Conservation (phyloP, 2,888 invertebrate species). For the Smittia aterrima region DNA sequence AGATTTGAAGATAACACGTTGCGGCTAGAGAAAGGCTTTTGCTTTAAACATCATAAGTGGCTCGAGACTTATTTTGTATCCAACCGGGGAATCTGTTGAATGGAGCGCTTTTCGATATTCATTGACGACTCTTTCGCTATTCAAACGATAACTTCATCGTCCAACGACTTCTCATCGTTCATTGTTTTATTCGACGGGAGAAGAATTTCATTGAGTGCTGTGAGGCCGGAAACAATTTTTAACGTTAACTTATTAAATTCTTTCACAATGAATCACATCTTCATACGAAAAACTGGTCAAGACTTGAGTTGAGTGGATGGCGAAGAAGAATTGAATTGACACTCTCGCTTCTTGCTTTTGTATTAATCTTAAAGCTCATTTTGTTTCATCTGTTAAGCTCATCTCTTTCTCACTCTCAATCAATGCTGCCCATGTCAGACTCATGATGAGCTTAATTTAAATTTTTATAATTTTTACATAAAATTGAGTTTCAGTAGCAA, state of each 20-base stretch:
- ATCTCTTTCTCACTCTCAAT: not conserved
- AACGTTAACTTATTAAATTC: slow-evolving; percentile 25
- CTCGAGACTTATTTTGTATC: slow-evolving; percentile 24
- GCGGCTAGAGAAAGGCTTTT: not conserved
- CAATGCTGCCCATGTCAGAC: not conserved
- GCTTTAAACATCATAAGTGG: not conserved
- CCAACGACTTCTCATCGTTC: slow-evolving; percentile 13
- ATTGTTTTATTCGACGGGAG: slow-evolving; percentile 4
- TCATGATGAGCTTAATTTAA: slow-evolving; percentile 9
- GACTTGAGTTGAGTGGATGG: no score
- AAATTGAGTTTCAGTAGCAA: slow-evolving; percentile 26
- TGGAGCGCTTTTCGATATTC: not conserved
- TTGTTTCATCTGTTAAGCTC: not conserved
- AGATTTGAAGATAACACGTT: slow-evolving; percentile 12
- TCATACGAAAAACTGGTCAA: not conserved
- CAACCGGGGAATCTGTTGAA: no score
- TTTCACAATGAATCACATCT: not conserved
- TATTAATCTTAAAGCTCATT: not conserved
- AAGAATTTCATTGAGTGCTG: slow-evolving; percentile 33
- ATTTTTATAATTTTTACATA: slow-evolving; percentile 2
- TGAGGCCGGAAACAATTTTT: slow-evolving; percentile 40
- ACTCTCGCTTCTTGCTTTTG: not conserved
- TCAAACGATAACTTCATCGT: slow-evolving; percentile 19
- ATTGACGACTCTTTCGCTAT: slow-evolving; percentile 25
- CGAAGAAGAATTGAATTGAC: not conserved